A percentile compares a stretch with the other conserved stretches of the same genome.
phyloP scores from a whole-genome alignment of 2,797 vertebrate species.

The Eulemur coronatus region DNA sequence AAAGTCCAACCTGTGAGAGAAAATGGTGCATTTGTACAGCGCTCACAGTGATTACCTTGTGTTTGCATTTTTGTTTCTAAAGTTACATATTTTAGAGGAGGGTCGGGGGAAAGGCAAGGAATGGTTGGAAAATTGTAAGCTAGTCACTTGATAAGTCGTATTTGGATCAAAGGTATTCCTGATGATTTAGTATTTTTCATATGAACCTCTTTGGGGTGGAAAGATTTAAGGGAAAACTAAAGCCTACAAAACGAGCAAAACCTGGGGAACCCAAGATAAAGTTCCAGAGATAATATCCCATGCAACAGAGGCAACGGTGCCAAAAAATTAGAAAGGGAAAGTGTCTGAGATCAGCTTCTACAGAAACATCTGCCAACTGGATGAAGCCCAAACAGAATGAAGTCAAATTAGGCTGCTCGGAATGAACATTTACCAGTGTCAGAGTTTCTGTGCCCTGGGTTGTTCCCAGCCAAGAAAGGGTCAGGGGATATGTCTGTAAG shows the following conservation, averaged over 20 bases:
- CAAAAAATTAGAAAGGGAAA: slow-evolving; percentile 64
- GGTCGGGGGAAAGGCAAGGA: not conserved
- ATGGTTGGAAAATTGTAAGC: slow-evolving; percentile 20
- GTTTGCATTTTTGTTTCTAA: slow-evolving; percentile 52
- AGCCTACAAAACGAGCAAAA: slow-evolving; percentile 45
- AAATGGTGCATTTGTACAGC: slow-evolving; percentile 43
- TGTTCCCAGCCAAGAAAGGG: not conserved
- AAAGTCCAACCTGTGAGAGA: slow-evolving; percentile 69
- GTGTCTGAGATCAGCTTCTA: slow-evolving; percentile 63
- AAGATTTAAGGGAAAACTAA: slow-evolving; percentile 12
- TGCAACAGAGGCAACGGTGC: not conserved
- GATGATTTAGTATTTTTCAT: not conserved
- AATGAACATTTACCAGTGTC: not conserved
- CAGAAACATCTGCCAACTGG: slow-evolving; percentile 43
- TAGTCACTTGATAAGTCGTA: slow-evolving; percentile 25
- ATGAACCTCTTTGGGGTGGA: not conserved
- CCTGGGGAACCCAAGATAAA: slow-evolving; percentile 13
- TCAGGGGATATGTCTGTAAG: not conserved
- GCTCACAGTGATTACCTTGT: slow-evolving; percentile 23
- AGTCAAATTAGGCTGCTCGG: slow-evolving; percentile 54
- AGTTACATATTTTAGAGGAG: not conserved
- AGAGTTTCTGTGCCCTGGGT: not conserved
- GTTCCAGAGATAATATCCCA: slow-evolving; percentile 40
- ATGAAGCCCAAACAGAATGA: slow-evolving; percentile 26
- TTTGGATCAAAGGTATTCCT: slow-evolving; percentile 31